These are phyloP conservation scores for Akabosia matsudoensis DNA, from an alignment of 1,140 invertebrate species.

Conservation along the genomic window DNA sequence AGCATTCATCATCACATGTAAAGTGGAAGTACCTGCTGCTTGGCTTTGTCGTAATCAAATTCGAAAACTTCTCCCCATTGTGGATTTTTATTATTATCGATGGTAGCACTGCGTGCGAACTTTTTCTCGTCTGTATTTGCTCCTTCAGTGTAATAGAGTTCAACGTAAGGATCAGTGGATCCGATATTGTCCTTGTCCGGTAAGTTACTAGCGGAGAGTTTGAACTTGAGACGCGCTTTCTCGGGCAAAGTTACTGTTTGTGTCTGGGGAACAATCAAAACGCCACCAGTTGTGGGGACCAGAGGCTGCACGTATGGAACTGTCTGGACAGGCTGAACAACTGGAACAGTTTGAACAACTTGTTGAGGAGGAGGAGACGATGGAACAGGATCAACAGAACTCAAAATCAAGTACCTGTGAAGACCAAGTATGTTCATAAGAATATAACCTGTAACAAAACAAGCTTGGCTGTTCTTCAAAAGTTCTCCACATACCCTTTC, in stretches of 20 bases:
- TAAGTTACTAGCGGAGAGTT: constrained; percentile 16
- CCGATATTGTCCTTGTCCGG: constrained; percentile 42
- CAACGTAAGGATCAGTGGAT: constrained; percentile 34
- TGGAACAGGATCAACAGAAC: neutral
- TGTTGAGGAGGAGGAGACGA: neutral
- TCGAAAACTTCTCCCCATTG: constrained; percentile 42
- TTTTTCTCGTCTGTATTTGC: constrained; percentile 19
- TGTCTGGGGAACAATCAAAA: neutral
- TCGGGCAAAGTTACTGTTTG: neutral
- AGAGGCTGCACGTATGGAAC: neutral
- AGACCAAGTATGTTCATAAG: neutral
- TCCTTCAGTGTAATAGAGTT: constrained; percentile 35
- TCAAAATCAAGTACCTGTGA: constrained; percentile 17
- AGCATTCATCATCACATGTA: neutral
- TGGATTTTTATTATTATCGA: constrained; percentile 34
- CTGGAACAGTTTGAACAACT: neutral
- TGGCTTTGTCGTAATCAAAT: constrained; percentile 40
- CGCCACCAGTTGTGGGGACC: neutral
- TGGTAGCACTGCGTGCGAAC: constrained; percentile 29
- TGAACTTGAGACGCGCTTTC: neutral
- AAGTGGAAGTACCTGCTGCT: constrained; percentile 32
- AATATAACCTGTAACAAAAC: neutral
- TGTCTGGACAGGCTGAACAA: neutral
- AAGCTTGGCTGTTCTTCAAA: too few relatives aligned
- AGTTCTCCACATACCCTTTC: constrained; percentile 16